A percentile compares a stretch with the other conserved stretches of the same genome.
These are phyloP conservation scores for Bombus breviceps DNA, from an alignment of 1,140 invertebrate species.

Conservation along the genomic window DNA sequence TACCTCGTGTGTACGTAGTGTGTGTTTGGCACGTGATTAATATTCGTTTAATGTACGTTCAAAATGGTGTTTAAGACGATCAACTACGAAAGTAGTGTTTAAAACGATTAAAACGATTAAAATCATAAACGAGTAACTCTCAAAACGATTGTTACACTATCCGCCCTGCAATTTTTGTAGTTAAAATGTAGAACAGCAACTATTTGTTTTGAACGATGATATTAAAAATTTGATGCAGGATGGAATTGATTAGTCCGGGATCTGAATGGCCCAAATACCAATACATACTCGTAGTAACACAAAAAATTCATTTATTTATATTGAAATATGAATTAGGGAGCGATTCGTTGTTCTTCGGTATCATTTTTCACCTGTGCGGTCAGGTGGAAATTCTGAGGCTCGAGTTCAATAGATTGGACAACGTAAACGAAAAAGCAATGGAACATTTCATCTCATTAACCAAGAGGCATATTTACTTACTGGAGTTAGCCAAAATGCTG, in stretches of 20 bases:
- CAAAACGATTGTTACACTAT: rapidly evolving
- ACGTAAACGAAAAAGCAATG: neutral
- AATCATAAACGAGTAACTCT: too few relatives aligned
- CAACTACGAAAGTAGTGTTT: too few relatives aligned
- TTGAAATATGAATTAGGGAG: constrained; percentile 30
- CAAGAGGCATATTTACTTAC: constrained; percentile 35
- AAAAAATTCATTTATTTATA: neutral
- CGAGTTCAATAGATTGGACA: constrained; percentile 1
- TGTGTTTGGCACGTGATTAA: too few relatives aligned
- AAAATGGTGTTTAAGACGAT: too few relatives aligned
- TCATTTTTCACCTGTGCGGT: constrained; percentile 51
- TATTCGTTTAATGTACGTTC: too few relatives aligned
- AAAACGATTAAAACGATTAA: too few relatives aligned
- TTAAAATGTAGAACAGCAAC: too few relatives aligned
- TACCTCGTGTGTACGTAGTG: too few relatives aligned
- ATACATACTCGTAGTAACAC: rapidly evolving
- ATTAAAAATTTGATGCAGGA: too few relatives aligned
- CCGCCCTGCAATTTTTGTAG: too few relatives aligned
- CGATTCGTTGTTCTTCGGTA: constrained; percentile 52
- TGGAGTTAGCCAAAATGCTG: constrained; percentile 24
- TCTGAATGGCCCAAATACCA: neutral
- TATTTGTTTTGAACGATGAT: too few relatives aligned
- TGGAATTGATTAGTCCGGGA: too few relatives aligned
- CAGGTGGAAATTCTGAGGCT: constrained; percentile 48
- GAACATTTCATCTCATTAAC: neutral